Conservation (phyloP, 1,140 invertebrate species). For the Periplaneta americana region DNA sequence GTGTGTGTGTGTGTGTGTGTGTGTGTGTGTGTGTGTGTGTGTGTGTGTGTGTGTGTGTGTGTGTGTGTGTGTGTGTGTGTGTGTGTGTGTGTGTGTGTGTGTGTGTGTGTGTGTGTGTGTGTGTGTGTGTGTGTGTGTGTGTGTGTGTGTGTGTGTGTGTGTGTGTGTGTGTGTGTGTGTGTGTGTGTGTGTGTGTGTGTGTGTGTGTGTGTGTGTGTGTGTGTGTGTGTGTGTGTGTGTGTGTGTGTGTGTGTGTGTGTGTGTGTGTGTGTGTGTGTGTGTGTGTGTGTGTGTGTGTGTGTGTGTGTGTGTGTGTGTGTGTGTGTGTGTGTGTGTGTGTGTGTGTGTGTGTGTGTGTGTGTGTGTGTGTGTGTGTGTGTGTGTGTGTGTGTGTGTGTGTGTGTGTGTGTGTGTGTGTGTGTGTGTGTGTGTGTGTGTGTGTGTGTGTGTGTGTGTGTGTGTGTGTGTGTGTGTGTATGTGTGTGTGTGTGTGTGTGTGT, state of each 20-base stretch:
- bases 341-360: not conserved
- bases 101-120: not conserved
- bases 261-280: not conserved
- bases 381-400: not conserved
- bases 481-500: not conserved
- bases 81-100: not conserved
- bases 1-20: not conserved
- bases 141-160: not conserved
- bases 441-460: not conserved
- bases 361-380: not conserved
- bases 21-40: not conserved
- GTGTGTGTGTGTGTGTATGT: not conserved
- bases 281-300: not conserved
- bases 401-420: not conserved
- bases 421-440: not conserved
- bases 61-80: not conserved
- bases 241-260: not conserved
- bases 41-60: not conserved
- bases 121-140: not conserved
- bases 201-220: not conserved
- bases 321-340: not conserved
- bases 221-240: not conserved
- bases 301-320: not conserved
- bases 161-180: not conserved
- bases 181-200: not conserved